Conservation (phyloP, 1,140 invertebrate genomes). For the Onthophagus taurus region DNA sequence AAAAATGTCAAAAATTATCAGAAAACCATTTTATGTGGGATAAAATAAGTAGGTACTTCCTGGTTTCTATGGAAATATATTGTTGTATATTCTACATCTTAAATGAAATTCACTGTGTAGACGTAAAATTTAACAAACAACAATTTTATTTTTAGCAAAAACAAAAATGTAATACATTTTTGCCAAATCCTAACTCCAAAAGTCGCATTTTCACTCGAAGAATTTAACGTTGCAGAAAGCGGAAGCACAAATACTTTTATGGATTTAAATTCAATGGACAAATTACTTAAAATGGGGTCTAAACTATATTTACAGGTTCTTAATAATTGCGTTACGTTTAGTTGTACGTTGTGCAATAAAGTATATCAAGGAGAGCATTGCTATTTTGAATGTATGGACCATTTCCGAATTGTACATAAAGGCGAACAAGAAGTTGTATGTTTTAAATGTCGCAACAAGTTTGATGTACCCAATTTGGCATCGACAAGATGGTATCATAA, state of each 20-base stretch:
- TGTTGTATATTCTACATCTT: no score
- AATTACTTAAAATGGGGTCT: background rate
- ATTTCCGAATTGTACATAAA: conserved; percentile 9
- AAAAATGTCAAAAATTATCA: no score
- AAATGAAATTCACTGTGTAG: no score
- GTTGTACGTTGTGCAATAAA: background rate
- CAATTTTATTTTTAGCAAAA: background rate
- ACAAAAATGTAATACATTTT: background rate
- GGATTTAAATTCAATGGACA: background rate
- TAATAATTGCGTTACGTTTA: conserved; percentile 1
- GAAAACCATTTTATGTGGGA: no score
- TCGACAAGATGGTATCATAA: conserved; percentile 3
- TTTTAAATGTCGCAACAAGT: conserved; percentile 9
- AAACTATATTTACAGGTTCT: background rate
- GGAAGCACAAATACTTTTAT: background rate
- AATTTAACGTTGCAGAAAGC: conserved; percentile 1
- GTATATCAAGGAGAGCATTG: background rate
- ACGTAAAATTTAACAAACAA: conserved; percentile 1
- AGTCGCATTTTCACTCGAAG: background rate
- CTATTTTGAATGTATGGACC: background rate
- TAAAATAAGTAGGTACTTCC: no score
- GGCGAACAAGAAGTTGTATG: conserved; percentile 7
- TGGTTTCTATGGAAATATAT: no score
- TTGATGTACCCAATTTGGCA: background rate
- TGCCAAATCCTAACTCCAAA: conserved; percentile 6